phyloP scores from a whole-genome alignment of 2,888 invertebrate genomes.

The Torymus tubicola region DNA sequence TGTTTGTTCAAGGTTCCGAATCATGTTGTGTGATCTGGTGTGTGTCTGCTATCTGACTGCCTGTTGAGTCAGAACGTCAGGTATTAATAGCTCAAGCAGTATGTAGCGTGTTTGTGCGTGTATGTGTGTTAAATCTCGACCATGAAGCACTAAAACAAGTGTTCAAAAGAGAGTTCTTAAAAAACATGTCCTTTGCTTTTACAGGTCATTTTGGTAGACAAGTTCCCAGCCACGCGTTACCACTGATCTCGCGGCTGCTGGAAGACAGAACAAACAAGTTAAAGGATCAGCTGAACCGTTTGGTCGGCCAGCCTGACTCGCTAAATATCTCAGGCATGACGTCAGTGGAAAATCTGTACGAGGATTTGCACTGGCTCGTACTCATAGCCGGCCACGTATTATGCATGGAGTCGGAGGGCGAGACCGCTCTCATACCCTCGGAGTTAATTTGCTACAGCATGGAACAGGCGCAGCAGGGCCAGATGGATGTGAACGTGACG shows the following conservation, averaged over 20 bases:
- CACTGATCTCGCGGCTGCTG: slow-evolving; percentile 82
- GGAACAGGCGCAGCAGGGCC: slow-evolving; percentile 74
- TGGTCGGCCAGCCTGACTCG: slow-evolving; percentile 63
- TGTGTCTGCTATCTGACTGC: too few species aligned
- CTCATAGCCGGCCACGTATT: slow-evolving; percentile 85
- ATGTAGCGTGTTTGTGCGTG: too few species aligned
- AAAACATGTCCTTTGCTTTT: slow-evolving; percentile 9
- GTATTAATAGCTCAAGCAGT: too few species aligned
- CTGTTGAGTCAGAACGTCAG: too few species aligned
- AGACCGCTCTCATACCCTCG: slow-evolving; percentile 82
- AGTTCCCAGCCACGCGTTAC: slow-evolving; percentile 82
- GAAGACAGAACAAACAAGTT: slow-evolving; percentile 82
- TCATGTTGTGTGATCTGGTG: too few species aligned
- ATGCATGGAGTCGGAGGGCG: slow-evolving; percentile 83
- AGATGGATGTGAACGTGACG: slow-evolving; percentile 76
- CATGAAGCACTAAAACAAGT: too few species aligned
- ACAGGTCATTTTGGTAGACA: slow-evolving; percentile 80
- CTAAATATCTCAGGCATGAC: slow-evolving; percentile 63
- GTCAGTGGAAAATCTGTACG: slow-evolving; percentile 84
- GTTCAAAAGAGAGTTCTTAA: background rate
- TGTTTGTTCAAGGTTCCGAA: too few species aligned
- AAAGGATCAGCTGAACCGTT: slow-evolving; percentile 75
- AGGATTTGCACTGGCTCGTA: slow-evolving; percentile 94
- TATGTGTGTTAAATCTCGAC: too few species aligned
- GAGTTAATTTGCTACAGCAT: slow-evolving; percentile 83